These are phyloP conservation scores for Pollenia griseotomentosa DNA, from an alignment of 2,888 invertebrate genomes.

Conservation along the genomic window DNA sequence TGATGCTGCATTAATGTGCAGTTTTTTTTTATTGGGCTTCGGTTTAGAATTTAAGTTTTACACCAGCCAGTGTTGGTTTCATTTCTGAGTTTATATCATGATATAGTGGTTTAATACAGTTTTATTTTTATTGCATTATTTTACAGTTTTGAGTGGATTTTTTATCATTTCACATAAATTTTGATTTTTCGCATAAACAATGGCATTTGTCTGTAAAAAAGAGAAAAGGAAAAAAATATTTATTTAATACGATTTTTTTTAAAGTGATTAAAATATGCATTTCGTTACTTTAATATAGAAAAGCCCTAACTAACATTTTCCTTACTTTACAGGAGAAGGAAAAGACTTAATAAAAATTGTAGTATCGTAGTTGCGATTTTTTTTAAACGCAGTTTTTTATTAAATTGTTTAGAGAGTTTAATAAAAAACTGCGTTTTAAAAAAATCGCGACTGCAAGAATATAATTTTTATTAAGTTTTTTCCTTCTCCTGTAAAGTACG, in stretches of 20 bases:
- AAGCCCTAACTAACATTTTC: too few relatives aligned
- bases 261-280: background rate
- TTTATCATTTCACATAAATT: constrained; percentile 45
- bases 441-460: too few relatives aligned
- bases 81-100: constrained; percentile 28
- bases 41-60: constrained; percentile 30
- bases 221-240: constrained; percentile 24
- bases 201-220: constrained; percentile 47
- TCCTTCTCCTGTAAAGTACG: too few relatives aligned
- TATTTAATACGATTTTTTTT: constrained; percentile 33
- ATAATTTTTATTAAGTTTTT: too few relatives aligned
- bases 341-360: too few relatives aligned
- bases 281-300: too few relatives aligned
- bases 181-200: constrained; percentile 34
- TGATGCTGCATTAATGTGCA: constrained; percentile 48
- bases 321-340: too few relatives aligned
- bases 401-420: too few relatives aligned
- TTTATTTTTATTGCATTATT: constrained; percentile 17
- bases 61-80: constrained; percentile 14
- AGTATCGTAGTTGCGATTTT: too few relatives aligned
- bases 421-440: too few relatives aligned
- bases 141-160: constrained; percentile 23
- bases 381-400: too few relatives aligned
- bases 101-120: constrained; percentile 25
- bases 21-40: constrained; percentile 32